Evolutionary conservation across 2,113 vertebrate genomes (phyloP).

Genomic region (Crypturellus undulatus): DNA sequence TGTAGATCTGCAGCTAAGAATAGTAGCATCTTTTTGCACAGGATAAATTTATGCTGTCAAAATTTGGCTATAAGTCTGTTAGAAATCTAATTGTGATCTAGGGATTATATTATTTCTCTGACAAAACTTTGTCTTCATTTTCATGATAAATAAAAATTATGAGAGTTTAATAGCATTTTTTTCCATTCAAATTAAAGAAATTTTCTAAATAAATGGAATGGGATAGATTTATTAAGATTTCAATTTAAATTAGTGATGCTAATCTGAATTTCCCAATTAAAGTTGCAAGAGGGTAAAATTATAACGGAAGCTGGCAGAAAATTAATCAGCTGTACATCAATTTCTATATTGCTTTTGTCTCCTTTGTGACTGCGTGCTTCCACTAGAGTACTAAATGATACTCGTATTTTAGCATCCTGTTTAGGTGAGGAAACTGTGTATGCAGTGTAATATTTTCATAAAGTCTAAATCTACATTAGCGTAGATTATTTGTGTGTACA

Average conservation of each 20-base stretch:
- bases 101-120: neutral
- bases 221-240: neutral
- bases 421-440: neutral
- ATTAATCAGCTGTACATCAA: neutral
- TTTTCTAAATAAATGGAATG: neutral
- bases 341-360: neutral
- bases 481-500: neutral
- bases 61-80: neutral
- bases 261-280: neutral
- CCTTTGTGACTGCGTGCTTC: neutral
- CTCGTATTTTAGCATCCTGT: neutral
- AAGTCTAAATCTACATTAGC: neutral
- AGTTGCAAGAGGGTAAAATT: neutral
- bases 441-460: neutral
- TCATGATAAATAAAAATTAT: neutral
- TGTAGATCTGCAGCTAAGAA: neutral
- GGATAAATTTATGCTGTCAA: neutral
- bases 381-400: neutral
- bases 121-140: neutral
- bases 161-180: neutral
- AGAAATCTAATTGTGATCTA: neutral
- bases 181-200: fast-evolving
- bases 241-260: neutral
- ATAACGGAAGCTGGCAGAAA: neutral
- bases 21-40: neutral